Base-by-base conservation (phyloP, 2,797 vertebrate genomes). In the Anableps anableps region DNA sequence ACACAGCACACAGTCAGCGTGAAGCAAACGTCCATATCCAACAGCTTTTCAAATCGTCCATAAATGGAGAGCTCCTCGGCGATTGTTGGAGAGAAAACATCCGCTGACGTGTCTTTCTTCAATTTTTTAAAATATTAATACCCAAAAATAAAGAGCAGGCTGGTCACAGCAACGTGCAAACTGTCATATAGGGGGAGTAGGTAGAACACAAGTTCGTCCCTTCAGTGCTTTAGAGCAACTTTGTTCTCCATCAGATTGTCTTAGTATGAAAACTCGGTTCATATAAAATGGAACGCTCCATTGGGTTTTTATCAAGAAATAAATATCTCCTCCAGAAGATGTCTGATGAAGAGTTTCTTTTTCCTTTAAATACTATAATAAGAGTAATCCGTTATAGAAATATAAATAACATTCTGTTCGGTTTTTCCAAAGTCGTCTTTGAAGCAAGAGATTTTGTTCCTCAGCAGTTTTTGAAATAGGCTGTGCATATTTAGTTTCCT, bases 401-500 rank as follows among this genome's bases (percentile, higher is more conserved):
- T 94, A 94, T 94, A 95, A 93, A 94, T 94, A 83, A 93, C 88
- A 91, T 93, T 91, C 83, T 80, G 92, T 94, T 92, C 92, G 86
- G 87, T 91, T 77, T 93, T 88, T 89, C 90, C 85, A 92, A 88
- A 88, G 88, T 89, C 89, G 86, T 88, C 81, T 80, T 62, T 89
- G 91, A 88, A 89, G 88, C 88, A 86, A 90, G 83, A 90, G 83
- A 83, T 89, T 87, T 88, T 55, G 23, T 70, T 86, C 81, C 91
- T 88, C 82, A 93, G 90, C 92, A 90, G 91, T 87, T 92, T 90
- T 90, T 87, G 90, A 91, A 88, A 89, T 92, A 94, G 91, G 90
- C 94, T 94, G 92, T 95, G 95, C 95, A 95, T 96, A 95, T 96
- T 94, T 94, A 92, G 91, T 94, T 95, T 94, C 87, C 86, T 92